These are phyloP conservation scores for Trichacis sp. DNA, from an alignment of 2,888 invertebrate genomes.

Conservation along the genomic window DNA sequence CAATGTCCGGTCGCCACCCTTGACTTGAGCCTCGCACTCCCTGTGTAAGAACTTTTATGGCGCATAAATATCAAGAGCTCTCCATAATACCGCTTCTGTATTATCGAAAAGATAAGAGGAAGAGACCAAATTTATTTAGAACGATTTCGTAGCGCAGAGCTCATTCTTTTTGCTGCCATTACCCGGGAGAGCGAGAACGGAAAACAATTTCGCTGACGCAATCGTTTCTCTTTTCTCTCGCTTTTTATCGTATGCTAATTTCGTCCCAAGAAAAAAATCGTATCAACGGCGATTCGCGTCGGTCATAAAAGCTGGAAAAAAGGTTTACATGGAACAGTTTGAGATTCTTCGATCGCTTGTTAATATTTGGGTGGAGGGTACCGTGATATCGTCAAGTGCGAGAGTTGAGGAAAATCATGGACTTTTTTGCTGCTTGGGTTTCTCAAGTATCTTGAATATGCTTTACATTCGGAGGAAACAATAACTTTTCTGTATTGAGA, in stretches of 20 bases:
- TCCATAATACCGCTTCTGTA: conserved; percentile 63
- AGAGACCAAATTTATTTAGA: conserved; percentile 39
- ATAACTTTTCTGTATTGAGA: too few relatives aligned
- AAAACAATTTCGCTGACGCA: conserved; percentile 32
- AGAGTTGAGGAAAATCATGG: too few relatives aligned
- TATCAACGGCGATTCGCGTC: too few relatives aligned
- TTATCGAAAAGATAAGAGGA: conserved; percentile 54
- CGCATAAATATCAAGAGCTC: conserved; percentile 68
- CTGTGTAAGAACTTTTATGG: conserved; percentile 65
- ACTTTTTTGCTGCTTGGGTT: too few relatives aligned
- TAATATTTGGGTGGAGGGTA: too few relatives aligned
- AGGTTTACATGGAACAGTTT: too few relatives aligned
- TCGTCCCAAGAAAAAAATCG: too few relatives aligned
- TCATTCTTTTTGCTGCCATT: conserved; percentile 36
- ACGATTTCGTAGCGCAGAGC: conserved; percentile 29
- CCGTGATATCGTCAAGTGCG: too few relatives aligned
- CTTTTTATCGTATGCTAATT: conserved; percentile 3
- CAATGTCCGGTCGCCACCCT: conserved; percentile 66
- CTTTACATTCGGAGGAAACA: too few relatives aligned
- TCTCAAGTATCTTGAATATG: too few relatives aligned
- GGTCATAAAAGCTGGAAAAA: neutral
- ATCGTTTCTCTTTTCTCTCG: conserved; percentile 10
- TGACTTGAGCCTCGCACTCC: conserved; percentile 58
- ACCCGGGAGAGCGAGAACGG: conserved; percentile 14
- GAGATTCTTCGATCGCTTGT: too few relatives aligned